A percentile compares a stretch with the other conserved stretches of the same genome.
Evolutionary conservation across 2,797 vertebrate genomes (phyloP).

Genomic region (Acrossocheilus fasciatus): DNA sequence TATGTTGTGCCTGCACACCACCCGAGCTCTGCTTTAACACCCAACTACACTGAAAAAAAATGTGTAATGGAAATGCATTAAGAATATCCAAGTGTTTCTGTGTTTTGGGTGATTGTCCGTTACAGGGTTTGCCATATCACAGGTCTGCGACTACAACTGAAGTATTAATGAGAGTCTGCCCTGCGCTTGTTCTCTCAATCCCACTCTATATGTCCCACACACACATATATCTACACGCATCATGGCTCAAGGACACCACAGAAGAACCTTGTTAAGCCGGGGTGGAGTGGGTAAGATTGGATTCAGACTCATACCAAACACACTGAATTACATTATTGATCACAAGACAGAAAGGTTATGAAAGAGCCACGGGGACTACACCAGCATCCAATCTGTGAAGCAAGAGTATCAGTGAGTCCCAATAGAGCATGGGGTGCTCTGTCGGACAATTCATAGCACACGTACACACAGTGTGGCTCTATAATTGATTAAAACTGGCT

Average conservation of each 20-base stretch:
- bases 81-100: conserved; percentile 7
- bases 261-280: conserved; percentile 46
- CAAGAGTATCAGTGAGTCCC: conserved; percentile 20
- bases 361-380: conserved; percentile 45
- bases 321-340: conserved; percentile 61
- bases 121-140: conserved; percentile 8
- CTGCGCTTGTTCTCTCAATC: neutral
- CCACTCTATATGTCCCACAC: neutral
- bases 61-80: conserved; percentile 15
- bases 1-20: neutral
- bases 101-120: conserved; percentile 7
- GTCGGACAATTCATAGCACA: conserved; percentile 2
- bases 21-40: conserved; percentile 17
- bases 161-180: conserved; percentile 44
- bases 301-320: conserved; percentile 38
- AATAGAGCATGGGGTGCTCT: conserved; percentile 22
- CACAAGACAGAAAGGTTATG: conserved; percentile 52
- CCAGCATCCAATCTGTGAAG: conserved; percentile 51
- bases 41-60: neutral
- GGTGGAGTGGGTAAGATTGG: conserved; percentile 51
- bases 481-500: conserved; percentile 46
- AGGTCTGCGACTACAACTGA: conserved; percentile 19
- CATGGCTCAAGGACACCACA: conserved; percentile 39
- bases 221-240: neutral
- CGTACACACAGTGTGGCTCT: neutral